Base-by-base conservation (phyloP, 2,113 vertebrate species). In the Megaceryle torquata region DNA sequence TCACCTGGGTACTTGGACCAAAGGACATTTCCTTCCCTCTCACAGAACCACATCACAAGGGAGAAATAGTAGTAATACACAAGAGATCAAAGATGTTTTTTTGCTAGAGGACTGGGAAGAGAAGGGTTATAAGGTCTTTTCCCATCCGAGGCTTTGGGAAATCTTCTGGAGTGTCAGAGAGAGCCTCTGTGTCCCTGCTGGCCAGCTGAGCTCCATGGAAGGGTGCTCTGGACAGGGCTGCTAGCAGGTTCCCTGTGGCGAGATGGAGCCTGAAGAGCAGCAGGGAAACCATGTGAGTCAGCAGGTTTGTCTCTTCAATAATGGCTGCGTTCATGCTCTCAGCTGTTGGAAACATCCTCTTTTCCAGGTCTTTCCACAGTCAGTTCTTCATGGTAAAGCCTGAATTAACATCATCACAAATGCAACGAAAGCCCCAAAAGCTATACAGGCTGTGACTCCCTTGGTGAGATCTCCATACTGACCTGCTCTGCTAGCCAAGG, bases 91-190 rank as follows among this genome's bases (percentile, higher is more conserved):
- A 86, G 74, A 75, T 25, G 13, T 2, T 24, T 78, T 88, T 86
- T 61, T 84, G 35, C 83, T n/a, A 28, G 35, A 88, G 48, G 21
- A 35, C 56, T 78, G 76, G 44, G 71, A 95, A 83, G 86, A 86
- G 60, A 80, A 88, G 76, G 79, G 72, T 88, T 88, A 81, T 74
- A 86, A 94, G 60, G 61, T 91, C 61, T 35, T 90, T 95, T 97
- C 95, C 61, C 74, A 86, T 61, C 60, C 51, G 41, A 87, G 74
- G 39, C 77, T 93, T 92, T 95, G 91, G 81, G 81, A 95, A 87
- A 31, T 51, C 43, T 50, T 31, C 75, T 60, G 83, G 72, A 88
- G 11, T 7, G 78, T 29, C 82, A 82, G 41, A 75, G 35, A 56
- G 41, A 83, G 41, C 4, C 14, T 64, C 48, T 64, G 24, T 70